Percentiles rank a stretch among this genome's conserved stretches.
phyloP scores from a whole-genome alignment of 2,888 invertebrate genomes.

The Thysanoteuthis rhombus region DNA sequence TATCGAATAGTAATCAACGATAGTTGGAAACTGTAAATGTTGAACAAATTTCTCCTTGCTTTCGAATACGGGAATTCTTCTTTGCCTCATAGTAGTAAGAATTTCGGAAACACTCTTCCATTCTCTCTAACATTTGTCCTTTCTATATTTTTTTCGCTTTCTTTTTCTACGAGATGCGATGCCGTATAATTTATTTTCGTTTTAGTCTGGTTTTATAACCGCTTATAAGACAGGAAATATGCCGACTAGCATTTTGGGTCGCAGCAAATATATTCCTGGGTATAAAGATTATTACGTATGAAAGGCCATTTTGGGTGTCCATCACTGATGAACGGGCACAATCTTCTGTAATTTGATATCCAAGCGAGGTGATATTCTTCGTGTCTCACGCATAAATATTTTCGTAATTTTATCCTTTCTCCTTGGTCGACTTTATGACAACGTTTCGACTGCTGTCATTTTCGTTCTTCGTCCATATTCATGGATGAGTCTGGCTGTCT shows the following conservation, averaged over 20 bases:
- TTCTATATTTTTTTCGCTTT: neutral
- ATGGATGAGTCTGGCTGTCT: neutral
- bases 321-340: neutral
- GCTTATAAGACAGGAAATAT: neutral
- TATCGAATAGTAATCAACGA: too few relatives aligned
- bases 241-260: neutral
- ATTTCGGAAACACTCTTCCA: neutral
- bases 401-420: neutral
- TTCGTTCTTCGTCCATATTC: neutral
- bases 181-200: conserved; percentile 12
- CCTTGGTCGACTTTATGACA: neutral
- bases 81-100: neutral
- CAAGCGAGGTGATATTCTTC: neutral
- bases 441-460: neutral
- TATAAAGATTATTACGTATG: neutral
- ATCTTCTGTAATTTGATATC: neutral
- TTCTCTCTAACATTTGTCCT: neutral
- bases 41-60: too few relatives aligned
- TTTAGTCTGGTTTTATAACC: neutral
- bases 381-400: neutral
- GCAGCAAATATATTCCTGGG: neutral
- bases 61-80: too few relatives aligned
- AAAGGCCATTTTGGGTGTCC: neutral
- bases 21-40: too few relatives aligned
- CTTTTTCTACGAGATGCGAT: neutral